These are phyloP conservation scores for Tricholaema leucomelas DNA, from an alignment of 2,113 vertebrate species.

Conservation along the genomic window DNA sequence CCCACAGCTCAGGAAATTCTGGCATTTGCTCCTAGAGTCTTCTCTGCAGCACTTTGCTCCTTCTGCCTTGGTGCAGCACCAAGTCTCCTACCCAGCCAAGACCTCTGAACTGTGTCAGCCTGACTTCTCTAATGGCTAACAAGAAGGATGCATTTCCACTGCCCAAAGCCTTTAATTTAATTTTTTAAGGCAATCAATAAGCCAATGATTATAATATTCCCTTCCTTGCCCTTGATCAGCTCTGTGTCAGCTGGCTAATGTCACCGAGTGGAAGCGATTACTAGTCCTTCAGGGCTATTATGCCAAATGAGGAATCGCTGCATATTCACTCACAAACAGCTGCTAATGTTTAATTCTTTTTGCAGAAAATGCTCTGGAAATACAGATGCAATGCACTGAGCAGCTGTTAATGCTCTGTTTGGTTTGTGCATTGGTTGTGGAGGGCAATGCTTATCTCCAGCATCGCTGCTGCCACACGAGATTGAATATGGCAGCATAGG, in stretches of 20 bases:
- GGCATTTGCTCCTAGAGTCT: not conserved
- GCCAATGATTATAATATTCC: not conserved
- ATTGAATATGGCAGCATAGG: not conserved
- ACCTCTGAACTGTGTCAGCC: not conserved
- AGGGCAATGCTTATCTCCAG: not conserved
- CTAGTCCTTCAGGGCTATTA: conserved; percentile 37
- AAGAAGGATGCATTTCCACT: not conserved
- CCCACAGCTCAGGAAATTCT: not conserved
- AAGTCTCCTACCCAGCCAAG: not conserved
- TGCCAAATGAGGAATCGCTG: conserved; percentile 26
- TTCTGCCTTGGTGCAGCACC: not conserved
- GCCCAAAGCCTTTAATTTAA: not conserved
- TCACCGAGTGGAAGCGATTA: not conserved
- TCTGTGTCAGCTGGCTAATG: not conserved
- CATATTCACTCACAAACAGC: conserved; percentile 25
- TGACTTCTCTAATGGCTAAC: not conserved
- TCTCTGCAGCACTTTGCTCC: not conserved
- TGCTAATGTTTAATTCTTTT: conserved; percentile 39
- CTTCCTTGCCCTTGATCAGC: not conserved
- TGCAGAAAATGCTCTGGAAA: not conserved
- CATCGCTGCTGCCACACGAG: not conserved
- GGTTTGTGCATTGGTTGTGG: not conserved
- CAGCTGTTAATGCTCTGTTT: conserved; percentile 28
- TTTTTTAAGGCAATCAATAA: conserved; percentile 26
- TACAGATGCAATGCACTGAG: not conserved